Conservation (phyloP, 2,797 vertebrate species). For the Anguilla marmorata region DNA sequence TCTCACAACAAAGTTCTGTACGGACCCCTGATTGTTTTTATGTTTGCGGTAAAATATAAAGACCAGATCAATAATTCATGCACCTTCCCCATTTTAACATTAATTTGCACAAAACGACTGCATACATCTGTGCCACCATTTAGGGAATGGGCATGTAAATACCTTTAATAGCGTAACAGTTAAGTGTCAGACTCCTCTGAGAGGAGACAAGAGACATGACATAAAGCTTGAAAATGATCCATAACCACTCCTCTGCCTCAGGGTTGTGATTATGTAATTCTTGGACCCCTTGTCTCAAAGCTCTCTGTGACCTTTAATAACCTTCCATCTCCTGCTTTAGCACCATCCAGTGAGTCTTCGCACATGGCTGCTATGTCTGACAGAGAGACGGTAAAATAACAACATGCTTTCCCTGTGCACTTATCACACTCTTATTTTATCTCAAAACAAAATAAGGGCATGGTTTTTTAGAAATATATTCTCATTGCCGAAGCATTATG, state of each 20-base stretch:
- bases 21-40: background rate
- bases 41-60: background rate
- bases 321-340: constrained; percentile 32
- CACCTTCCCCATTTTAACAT: background rate
- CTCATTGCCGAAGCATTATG: background rate
- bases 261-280: constrained; percentile 31
- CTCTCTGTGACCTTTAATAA: constrained; percentile 26
- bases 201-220: constrained; percentile 37
- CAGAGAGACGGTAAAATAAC: background rate
- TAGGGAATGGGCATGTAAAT: background rate
- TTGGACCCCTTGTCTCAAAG: constrained; percentile 37
- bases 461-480: background rate
- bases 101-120: background rate
- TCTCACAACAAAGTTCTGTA: background rate
- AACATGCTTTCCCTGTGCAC: background rate
- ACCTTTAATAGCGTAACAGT: background rate
- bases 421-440: background rate
- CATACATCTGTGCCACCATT: background rate
- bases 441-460: background rate
- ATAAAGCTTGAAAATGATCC: constrained; percentile 27
- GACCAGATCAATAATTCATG: background rate
- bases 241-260: constrained; percentile 29
- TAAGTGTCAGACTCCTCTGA: constrained; percentile 34
- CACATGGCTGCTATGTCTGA: constrained; percentile 34
- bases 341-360: constrained; percentile 2